Evolutionary conservation across 2,113 vertebrate genomes (phyloP), one percentile per base, ranked within the genome.

Genomic region (Heterochromis multidens): DNA sequence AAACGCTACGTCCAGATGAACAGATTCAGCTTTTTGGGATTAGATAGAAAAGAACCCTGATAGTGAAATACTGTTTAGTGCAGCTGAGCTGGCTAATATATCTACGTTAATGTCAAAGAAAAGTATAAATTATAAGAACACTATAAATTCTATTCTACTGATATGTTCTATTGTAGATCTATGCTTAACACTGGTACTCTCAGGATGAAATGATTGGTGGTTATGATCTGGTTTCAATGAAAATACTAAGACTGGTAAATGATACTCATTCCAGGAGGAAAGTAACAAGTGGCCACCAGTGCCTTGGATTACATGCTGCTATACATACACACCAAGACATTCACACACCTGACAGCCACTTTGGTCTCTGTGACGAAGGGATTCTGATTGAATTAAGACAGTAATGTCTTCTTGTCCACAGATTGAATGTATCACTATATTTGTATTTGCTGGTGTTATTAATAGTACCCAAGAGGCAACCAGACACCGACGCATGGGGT

Each of bases 391-490:
- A 95, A 96, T 95, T 94, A 95, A 93, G 81, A 25, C 82, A 86
- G 76, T 90, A 87, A 92, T 89, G 89, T 87, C 91, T 91, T 89
- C 86, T 93, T 89, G 87, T 93, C 89, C 83, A 52, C 54, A 85
- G 80, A 84, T 82, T 85, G 40, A 84, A 85, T 65, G 81, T 89
- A 90, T 90, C 80, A 87, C 72, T 90, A 84, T 88, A 91, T 92
- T 89, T 91, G 59, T 83, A 79, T 81, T 88, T 84, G 52, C 70
- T 80, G 49, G n/a, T 81, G 86, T 92, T 96, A 95, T 89, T 95
- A 94, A 95, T 95, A 96, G 94, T 43, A 87, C 79, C 82, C 81
- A 60, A 92, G 89, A 88, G 89, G 94, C 91, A 96, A 96, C 94
- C 76, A 80, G 94, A 96, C 88, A 93, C 95, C 80, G 12, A 74